Evolutionary conservation across 2,888 invertebrate genomes (phyloP), one percentile per base, ranked within the genome.

Genomic region (Tanytarsus gracilentus): DNA sequence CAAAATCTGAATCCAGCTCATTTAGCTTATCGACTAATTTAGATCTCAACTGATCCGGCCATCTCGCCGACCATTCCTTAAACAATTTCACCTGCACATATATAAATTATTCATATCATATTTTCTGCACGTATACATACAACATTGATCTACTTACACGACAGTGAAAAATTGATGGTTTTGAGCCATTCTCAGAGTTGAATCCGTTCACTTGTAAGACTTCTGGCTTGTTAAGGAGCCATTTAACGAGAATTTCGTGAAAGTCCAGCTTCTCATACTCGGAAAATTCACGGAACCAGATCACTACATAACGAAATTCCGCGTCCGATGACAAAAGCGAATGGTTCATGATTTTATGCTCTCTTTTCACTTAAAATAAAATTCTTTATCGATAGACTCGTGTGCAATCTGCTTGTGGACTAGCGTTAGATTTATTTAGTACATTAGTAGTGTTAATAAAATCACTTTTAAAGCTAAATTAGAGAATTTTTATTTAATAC

Each of bases 241-340:
- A 74, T 66, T 85, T 83, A 27, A 86, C 80, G 44, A 91, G 74
- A 62, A 90, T 79, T 0, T 86, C 85, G 63, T 90, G 70, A 71
- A 92, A 92, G 70, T 92, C 92, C 62, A 85, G 85, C 61, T 87
- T 78, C 70, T 92, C 91, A 71, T 91, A 78, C 69, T 91, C 91
- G 69, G 90, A 90, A 82, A 89, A 92, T 73, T 91, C 90, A 68
- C 82, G 81, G 69, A 92, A 92, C 92, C 92, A 92, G 69, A 88
- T 86, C 61, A 86, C 77, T 65, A 91, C 76, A 70, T 90, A 92
- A 61, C 87, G 79, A 67, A 91, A 77, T 73, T 92, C 90, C 3
- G 85, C 84, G 68, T 86, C 86, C 30, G 82, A 73, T 3, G 81
- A 79, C 66, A 81, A 70, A 16, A 48, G 58, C 18, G 40, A 58